Conservation (phyloP, 1,140 invertebrate species). For the Magallana ariakensis region DNA sequence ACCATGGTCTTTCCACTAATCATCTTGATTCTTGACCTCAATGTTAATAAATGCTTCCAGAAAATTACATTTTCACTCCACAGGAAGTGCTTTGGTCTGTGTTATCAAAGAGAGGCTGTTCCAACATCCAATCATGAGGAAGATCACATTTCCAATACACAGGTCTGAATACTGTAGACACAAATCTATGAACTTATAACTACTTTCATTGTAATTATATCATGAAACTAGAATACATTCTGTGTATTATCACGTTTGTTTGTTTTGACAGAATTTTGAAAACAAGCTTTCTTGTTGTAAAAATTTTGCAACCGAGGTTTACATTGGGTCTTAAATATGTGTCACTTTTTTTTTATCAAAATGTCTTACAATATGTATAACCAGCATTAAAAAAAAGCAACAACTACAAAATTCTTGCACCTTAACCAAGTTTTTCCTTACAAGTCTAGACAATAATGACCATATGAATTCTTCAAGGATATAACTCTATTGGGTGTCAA, state of each 20-base stretch:
- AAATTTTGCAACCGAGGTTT: too few relatives aligned
- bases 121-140: constrained; percentile 56
- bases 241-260: background rate
- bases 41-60: constrained; percentile 65
- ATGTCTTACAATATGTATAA: too few relatives aligned
- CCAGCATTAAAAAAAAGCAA: too few relatives aligned
- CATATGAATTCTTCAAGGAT: too few relatives aligned
- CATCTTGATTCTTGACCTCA: constrained; percentile 68
- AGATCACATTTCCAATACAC: constrained; percentile 46
- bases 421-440: too few relatives aligned
- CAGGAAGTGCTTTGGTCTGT: constrained; percentile 49
- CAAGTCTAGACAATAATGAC: too few relatives aligned
- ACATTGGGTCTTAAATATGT: too few relatives aligned
- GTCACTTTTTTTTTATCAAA: too few relatives aligned
- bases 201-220: background rate
- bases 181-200: background rate
- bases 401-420: too few relatives aligned
- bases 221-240: background rate
- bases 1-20: constrained; percentile 74
- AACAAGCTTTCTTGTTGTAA: too few relatives aligned
- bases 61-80: constrained; percentile 60
- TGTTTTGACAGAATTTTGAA: too few relatives aligned
- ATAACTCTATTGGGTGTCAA: too few relatives aligned
- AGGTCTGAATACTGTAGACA: constrained; percentile 30
- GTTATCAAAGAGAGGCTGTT: constrained; percentile 57